Base-by-base conservation (phyloP, 1,140 invertebrate species). In the Bombus sylvicola region DNA sequence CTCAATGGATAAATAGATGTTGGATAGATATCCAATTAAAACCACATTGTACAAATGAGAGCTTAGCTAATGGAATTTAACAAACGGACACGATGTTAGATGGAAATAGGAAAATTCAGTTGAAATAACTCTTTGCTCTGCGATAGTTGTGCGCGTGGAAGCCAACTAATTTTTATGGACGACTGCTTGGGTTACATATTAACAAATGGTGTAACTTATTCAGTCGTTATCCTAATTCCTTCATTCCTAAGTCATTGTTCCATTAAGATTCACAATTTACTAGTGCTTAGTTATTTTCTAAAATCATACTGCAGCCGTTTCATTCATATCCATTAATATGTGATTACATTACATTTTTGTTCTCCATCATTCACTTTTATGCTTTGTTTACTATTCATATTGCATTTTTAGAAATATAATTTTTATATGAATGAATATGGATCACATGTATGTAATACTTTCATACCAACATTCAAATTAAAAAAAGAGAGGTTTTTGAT, bases 101-200 rank as follows among this genome's bases (percentile, higher is more conserved):
- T 78, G 43, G 76, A 75, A 66, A 66, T 83, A 90, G 79, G 82
- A 80, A 53, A 82, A 81, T 78, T 84, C 82, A 86, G 87, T 94
- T 95, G 95, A 94, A 95, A 95, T 95, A 95, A 95, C 95, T 95
- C 94, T 93, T 94, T 94, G 94, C 92, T 94, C 94, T 93, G 94
- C 90, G 95, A 95, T 95, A 94, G 93, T 94, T 95, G 94, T 95
- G 94, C 94, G 93, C 92, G 94, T 95, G 95, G 95, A 94, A 93
- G 94, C 93, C 93, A 94, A 94, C 91, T 92, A 93, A 95, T 92
- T 86, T 89, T 74, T 69, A 41, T 76, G 78, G 89, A 83, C 89
- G 91, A 92, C 91, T 93, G 93, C 92, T 93, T 93, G 93, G 91
- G 91, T 90, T 93, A 94, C 93, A 93, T 85, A 68, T 43, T 39